phyloP scores from a whole-genome alignment of 2,888 invertebrate genomes.

The Exocentrus adspersus region DNA sequence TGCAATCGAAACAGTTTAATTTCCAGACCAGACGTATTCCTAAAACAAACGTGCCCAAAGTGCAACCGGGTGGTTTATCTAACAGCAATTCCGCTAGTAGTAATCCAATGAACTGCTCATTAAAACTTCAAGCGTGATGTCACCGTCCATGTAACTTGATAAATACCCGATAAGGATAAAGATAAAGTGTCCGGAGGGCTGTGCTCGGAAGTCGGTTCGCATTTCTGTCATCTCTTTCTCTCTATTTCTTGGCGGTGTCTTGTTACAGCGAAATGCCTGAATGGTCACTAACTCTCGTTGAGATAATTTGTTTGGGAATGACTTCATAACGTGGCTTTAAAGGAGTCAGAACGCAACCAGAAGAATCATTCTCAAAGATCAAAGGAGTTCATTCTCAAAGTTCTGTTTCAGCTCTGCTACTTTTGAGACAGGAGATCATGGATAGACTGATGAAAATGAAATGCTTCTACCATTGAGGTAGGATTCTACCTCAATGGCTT shows the following conservation, averaged over 20 bases:
- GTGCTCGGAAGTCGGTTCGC: conserved; percentile 29
- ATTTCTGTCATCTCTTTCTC: conserved; percentile 35
- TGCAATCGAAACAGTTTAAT: conserved; percentile 17
- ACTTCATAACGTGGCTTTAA: too few species aligned
- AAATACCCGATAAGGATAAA: conserved; percentile 34
- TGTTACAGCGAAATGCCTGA: conserved; percentile 15
- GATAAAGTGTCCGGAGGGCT: conserved; percentile 33
- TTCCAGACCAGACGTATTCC: conserved; percentile 18
- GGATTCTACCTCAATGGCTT: too few species aligned
- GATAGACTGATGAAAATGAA: too few species aligned
- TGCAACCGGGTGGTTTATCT: conserved; percentile 28
- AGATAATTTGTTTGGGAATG: conserved; percentile 14
- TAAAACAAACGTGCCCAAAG: conserved; percentile 21
- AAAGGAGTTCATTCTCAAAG: too few species aligned
- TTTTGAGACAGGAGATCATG: too few species aligned
- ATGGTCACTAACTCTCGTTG: conserved; percentile 6
- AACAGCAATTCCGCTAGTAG: conserved; percentile 28
- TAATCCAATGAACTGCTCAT: conserved; percentile 31
- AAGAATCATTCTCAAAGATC: too few species aligned
- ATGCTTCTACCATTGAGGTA: too few species aligned
- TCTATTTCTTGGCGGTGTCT: conserved; percentile 24
- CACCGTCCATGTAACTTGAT: conserved; percentile 35
- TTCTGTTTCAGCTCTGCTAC: too few species aligned
- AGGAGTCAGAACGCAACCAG: too few species aligned
- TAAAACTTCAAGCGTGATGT: conserved; percentile 32